Conservation (phyloP, 92 coral and sea anemone species). For the Galaxea fascicularis region DNA sequence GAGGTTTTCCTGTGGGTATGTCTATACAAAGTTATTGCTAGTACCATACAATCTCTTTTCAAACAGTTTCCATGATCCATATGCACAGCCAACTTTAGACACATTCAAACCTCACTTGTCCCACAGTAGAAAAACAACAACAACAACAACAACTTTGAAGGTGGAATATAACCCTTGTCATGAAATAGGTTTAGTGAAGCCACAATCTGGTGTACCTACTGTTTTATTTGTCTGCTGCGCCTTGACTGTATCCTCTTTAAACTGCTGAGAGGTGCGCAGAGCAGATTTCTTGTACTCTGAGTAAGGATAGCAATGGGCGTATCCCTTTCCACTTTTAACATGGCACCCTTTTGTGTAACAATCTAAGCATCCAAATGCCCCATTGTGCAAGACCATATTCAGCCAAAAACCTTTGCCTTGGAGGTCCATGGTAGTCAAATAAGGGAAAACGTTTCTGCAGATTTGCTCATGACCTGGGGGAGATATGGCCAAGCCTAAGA, state of each 20-base stretch:
- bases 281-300: constrained; percentile 5
- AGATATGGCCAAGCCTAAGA: background rate
- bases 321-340: constrained; percentile 5
- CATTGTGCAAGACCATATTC: constrained; percentile 13
- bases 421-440: constrained; percentile 19
- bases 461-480: background rate
- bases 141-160: no score
- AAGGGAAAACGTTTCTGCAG: background rate
- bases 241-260: background rate
- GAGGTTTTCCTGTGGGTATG: no score
- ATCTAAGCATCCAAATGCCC: background rate
- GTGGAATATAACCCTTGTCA: no score
- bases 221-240: background rate
- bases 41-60: no score
- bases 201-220: background rate
- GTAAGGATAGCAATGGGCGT: constrained; percentile 11
- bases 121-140: no score
- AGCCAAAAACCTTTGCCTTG: constrained; percentile 30
- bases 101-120: no score
- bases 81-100: no score
- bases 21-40: no score
- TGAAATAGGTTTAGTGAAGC: no score
- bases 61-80: no score
- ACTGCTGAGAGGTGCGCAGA: background rate
- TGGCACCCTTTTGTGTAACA: background rate